Evolutionary conservation across 2,888 invertebrate species (phyloP), one percentile per base, ranked within the genome.

Genomic region (Euplexia lucipara): DNA sequence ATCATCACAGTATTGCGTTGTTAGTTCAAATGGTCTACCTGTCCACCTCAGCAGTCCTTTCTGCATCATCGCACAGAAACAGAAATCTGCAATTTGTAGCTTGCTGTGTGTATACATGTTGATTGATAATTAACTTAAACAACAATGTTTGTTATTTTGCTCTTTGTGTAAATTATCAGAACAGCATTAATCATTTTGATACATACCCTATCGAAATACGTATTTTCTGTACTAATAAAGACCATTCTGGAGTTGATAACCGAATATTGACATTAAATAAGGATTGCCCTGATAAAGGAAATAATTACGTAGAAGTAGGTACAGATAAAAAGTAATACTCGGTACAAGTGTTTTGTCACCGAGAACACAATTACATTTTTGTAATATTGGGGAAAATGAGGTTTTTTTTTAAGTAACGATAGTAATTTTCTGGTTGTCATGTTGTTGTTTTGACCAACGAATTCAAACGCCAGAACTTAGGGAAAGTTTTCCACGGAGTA

Each of bases 181-280:
- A 73, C 22, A 42, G 37, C 65, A 78, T 76, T 65, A 72, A 69
- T 75, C 64, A 75, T 60, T 51, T 49, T 53, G 75, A 78, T 65
- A 70, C 47, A 78, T 65, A 70, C 47, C 58, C 32, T 35, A 41
- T 51, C 26, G 14, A 59, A 64, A 57, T 53, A 42, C 51, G 10
- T 58, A 68, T 22, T 60, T 65, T 30, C 60, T 78, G 74, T 49
- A 32, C 49, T 47, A 60, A n/a, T n/a, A n/a, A 26, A 44, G 49
- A 57, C 44, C 18, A 34, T 75, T 64, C 56, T 72, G 58, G 54
- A 68, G 32, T 10, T 45, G 71, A 63, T 64, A 69, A 59, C 59
- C 47, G 49, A 64, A 70, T 65, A 58, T 60, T 65, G 63, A 68
- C 65, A 52, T 37, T 49, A 56, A 37, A 52, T 49, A 62, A 65